phyloP scores from a whole-genome alignment of 2,113 vertebrate genomes.

The Myocastor coypus region DNA sequence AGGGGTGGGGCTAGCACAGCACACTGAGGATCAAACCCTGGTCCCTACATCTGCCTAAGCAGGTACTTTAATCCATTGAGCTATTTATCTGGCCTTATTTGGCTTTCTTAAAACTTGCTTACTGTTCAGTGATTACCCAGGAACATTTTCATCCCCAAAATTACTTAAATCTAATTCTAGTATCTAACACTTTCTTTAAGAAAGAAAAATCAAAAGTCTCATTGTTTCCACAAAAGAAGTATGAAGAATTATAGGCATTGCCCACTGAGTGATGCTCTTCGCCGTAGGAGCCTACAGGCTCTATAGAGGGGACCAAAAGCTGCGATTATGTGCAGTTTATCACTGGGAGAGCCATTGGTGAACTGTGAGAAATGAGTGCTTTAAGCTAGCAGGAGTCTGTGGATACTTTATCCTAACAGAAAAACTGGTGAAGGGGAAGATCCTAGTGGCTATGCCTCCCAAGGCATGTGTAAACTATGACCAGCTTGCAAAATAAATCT shows the following conservation, averaged over 20 bases:
- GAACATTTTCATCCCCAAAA: not conserved
- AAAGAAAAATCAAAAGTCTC: not conserved
- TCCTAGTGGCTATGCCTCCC: not conserved
- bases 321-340: not conserved
- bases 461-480: not conserved
- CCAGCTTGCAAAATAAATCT: slow-evolving; percentile 3
- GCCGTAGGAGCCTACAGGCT: not conserved
- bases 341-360: not conserved
- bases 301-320: rapidly evolving
- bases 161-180: no score
- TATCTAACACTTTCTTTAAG: not conserved
- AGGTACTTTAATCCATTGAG: no score
- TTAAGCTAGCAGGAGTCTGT: not conserved
- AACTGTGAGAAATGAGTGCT: not conserved
- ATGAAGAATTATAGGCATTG: not conserved
- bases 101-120: not conserved
- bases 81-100: not conserved
- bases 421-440: not conserved
- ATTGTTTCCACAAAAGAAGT: not conserved
- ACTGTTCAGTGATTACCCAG: not conserved
- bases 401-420: not conserved
- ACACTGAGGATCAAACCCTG: no score
- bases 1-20: no score
- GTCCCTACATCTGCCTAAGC: no score
- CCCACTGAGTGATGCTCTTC: not conserved